phyloP scores from a whole-genome alignment of 2,113 vertebrate species.

The Hydropotes inermis region DNA sequence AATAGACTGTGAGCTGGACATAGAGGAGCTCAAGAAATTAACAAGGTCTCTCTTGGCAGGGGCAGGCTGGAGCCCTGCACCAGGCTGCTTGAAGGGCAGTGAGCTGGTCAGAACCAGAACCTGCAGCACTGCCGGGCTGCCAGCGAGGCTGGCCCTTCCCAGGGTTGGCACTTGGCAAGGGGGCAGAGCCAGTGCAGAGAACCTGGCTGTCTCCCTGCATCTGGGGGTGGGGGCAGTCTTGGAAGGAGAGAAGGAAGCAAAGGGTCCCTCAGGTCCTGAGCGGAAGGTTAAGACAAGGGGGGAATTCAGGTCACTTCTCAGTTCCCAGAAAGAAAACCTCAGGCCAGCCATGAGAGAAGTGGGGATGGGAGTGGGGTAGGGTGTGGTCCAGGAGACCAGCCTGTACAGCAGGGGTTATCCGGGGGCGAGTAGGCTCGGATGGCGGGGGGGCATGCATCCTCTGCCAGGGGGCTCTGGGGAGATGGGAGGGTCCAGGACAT shows the following conservation, averaged over 20 bases:
- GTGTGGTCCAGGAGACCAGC: neutral
- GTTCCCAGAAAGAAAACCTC: constrained; percentile 22
- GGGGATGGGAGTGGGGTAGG: neutral
- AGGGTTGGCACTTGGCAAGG: neutral
- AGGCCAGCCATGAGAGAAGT: neutral
- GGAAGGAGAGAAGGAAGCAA: neutral
- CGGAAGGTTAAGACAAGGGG: neutral
- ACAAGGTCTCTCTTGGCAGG: neutral
- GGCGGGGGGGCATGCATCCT: neutral
- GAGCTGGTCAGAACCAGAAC: neutral
- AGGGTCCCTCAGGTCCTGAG: neutral
- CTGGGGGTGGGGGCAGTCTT: neutral
- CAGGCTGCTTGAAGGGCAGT: neutral
- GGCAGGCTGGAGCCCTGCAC: neutral
- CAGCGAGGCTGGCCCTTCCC: neutral
- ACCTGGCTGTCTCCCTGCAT: neutral
- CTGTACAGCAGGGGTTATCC: neutral
- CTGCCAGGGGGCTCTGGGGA: neutral
- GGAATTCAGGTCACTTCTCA: neutral
- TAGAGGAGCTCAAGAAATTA: neutral
- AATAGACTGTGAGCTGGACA: neutral
- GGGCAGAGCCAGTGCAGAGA: neutral
- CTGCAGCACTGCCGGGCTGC: neutral
- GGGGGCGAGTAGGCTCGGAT: neutral
- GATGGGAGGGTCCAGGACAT: constrained; percentile 15